Conservation (phyloP, 2,113 vertebrate species). For the Psammodynastes pulverulentus region DNA sequence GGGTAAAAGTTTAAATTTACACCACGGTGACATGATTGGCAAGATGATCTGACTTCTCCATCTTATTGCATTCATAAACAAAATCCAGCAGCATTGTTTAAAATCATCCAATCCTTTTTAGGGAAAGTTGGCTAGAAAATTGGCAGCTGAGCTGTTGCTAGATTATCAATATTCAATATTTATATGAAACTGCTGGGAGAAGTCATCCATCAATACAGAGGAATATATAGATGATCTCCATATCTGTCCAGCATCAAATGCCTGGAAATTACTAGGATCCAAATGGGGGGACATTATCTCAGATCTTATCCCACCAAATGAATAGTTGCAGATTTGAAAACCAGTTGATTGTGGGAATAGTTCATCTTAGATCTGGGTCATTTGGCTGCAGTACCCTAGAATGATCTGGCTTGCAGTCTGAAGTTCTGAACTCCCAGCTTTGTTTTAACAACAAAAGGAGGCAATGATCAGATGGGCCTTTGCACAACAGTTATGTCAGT, state of each 20-base stretch:
- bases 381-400: neutral
- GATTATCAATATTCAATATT: neutral
- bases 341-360: neutral
- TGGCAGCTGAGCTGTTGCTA: neutral
- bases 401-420: neutral
- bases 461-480: neutral
- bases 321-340: neutral
- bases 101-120: neutral
- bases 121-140: neutral
- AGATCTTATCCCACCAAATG: neutral
- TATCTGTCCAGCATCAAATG: neutral
- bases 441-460: neutral
- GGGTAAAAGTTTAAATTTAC: neutral
- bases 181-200: neutral
- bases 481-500: neutral
- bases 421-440: neutral
- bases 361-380: neutral
- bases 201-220: neutral
- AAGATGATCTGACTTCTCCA: neutral
- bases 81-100: neutral
- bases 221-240: neutral
- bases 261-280: neutral
- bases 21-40: neutral
- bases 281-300: neutral
- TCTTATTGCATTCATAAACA: neutral